Evolutionary conservation across 2,113 vertebrate genomes (phyloP).

Genomic region (Felis catus): F.catus_Fca126_mat1.0 CM031414.1:41140001-41140500

Average conservation of each 20-base stretch:
- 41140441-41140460: background rate
- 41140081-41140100: slow-evolving; percentile 49
- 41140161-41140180: slow-evolving; percentile 49
- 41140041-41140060: slow-evolving; percentile 45
- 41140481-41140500: background rate
- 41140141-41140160: slow-evolving; percentile 22
- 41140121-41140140: slow-evolving; percentile 41
- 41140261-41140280: slow-evolving; percentile 24
- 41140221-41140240: slow-evolving; percentile 56
- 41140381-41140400: background rate
- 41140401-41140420: background rate
- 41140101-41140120: background rate
- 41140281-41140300: background rate
- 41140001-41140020: slow-evolving; percentile 62
- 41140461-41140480: background rate
- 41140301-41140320: slow-evolving; percentile 45
- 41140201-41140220: slow-evolving; percentile 20
- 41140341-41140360: background rate
- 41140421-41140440: slow-evolving; percentile 4
- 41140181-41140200: slow-evolving; percentile 47
- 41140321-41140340: background rate
- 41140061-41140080: slow-evolving; percentile 66
- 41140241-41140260: slow-evolving; percentile 13
- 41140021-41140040: slow-evolving; percentile 13
- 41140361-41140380: background rate